A percentile compares a stretch with the other conserved stretches of the same genome.
These are phyloP conservation scores for Conger conger DNA, from an alignment of 2,113 vertebrate genomes.

Conservation along the genomic window DNA sequence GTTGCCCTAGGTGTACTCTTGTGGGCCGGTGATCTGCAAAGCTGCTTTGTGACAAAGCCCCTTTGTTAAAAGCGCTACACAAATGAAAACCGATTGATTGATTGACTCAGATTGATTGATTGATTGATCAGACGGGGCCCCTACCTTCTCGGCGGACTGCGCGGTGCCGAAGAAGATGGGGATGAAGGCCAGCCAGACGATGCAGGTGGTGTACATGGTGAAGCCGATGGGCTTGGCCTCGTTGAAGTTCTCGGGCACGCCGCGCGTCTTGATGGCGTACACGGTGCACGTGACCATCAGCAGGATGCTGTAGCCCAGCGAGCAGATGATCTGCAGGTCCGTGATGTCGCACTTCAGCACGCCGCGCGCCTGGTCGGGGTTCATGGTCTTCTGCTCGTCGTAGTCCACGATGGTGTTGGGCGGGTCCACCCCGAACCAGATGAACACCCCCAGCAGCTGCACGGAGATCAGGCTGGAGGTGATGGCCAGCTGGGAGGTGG, in stretches of 20 bases:
- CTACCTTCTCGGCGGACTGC: slow-evolving; percentile 96
- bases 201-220: slow-evolving; percentile 98
- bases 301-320: slow-evolving; percentile 93
- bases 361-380: slow-evolving; percentile 83
- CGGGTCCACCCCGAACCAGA: slow-evolving; percentile 92
- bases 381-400: slow-evolving; percentile 88
- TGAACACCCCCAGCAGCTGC: slow-evolving; percentile 89
- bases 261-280: slow-evolving; percentile 96
- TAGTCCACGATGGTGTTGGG: slow-evolving; percentile 93
- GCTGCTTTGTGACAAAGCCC: too few relatives aligned
- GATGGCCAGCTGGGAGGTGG: slow-evolving; percentile 90
- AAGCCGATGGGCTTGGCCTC: slow-evolving; percentile 98
- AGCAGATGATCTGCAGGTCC: slow-evolving; percentile 95
- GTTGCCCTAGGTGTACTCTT: too few relatives aligned
- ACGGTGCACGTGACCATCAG: slow-evolving; percentile 98
- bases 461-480: slow-evolving; percentile 88
- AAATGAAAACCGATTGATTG: too few relatives aligned
- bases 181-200: slow-evolving; percentile 97
- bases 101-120: too few relatives aligned
- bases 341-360: slow-evolving; percentile 96
- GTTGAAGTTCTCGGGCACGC: slow-evolving; percentile 96
- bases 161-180: slow-evolving; percentile 98
- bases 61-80: too few relatives aligned
- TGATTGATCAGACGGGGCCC: slow-evolving; percentile 46
- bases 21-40: too few relatives aligned